Evolutionary conservation across 1,140 invertebrate species (phyloP).

Genomic region (Hypsibius dujardini): DNA sequence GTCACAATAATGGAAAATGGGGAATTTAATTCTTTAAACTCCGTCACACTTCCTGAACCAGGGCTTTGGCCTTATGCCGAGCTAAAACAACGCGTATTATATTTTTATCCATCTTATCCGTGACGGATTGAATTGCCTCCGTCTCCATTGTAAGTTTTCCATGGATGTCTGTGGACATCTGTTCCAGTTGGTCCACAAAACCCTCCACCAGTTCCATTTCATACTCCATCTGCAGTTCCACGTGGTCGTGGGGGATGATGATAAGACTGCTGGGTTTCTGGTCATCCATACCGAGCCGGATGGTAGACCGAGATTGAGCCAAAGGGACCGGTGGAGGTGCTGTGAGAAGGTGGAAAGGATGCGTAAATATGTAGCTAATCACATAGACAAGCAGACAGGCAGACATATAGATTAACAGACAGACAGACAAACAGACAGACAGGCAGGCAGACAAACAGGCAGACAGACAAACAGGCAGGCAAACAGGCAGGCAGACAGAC

Average conservation of each 20-base stretch:
- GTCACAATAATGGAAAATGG: slow-evolving; percentile 76
- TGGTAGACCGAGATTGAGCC: too few relatives aligned
- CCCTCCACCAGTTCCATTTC: slow-evolving; percentile 5
- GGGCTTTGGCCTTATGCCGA: neutral
- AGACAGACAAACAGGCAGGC: too few relatives aligned
- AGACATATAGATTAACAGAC: too few relatives aligned
- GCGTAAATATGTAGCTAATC: too few relatives aligned
- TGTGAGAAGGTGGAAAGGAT: too few relatives aligned
- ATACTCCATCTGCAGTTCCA: slow-evolving; percentile 9
- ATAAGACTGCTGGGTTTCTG: neutral
- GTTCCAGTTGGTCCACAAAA: neutral
- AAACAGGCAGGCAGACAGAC: too few relatives aligned
- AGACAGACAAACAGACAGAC: too few relatives aligned
- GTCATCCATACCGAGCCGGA: too few relatives aligned
- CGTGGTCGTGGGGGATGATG: neutral
- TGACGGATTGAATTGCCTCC: neutral
- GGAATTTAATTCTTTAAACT: neutral
- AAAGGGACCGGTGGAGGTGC: too few relatives aligned
- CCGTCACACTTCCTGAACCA: neutral
- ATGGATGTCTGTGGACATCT: slow-evolving; percentile 3
- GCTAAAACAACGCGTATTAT: neutral
- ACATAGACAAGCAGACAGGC: too few relatives aligned
- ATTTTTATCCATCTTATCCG: neutral
- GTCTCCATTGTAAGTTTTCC: neutral
- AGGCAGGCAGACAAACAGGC: too few relatives aligned